Percentiles rank a stretch among this genome's conserved stretches.
Conservation (phyloP, 2,888 invertebrate genomes). For the Odiellus spinosus region DNA sequence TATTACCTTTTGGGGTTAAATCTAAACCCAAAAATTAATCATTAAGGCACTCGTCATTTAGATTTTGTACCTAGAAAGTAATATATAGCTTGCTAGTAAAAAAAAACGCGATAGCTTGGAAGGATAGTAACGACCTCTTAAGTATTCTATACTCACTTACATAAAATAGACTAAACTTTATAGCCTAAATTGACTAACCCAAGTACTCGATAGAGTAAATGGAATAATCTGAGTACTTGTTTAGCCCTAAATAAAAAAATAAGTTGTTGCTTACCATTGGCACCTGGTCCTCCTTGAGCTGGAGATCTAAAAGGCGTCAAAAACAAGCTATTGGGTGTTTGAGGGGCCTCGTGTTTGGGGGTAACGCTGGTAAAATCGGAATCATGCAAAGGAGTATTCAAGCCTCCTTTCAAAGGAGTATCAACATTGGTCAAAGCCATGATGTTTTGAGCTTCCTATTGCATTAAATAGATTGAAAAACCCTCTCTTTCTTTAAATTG, state of each 20-base stretch:
- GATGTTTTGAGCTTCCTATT: conserved; percentile 94
- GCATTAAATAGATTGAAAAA: background rate
- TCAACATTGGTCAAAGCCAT: conserved; percentile 96
- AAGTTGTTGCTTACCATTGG: too few relatives aligned
- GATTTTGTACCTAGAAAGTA: too few relatives aligned
- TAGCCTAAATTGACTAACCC: too few relatives aligned
- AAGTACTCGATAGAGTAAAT: too few relatives aligned
- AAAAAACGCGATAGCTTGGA: too few relatives aligned
- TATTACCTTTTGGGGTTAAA: conserved; percentile 8
- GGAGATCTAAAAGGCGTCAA: conserved; percentile 59
- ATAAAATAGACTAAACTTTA: too few relatives aligned
- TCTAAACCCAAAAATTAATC: conserved; percentile 1
- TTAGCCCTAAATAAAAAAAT: too few relatives aligned
- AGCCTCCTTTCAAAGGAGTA: conserved; percentile 86
- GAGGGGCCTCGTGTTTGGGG: conserved; percentile 32
- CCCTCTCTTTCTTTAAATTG: too few relatives aligned
- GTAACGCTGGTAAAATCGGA: conserved; percentile 71
- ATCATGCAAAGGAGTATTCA: conserved; percentile 82
- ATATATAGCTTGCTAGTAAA: too few relatives aligned
- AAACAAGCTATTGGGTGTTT: conserved; percentile 81
- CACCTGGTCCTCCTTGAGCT: conserved; percentile 14
- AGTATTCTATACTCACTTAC: too few relatives aligned
- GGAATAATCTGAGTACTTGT: too few relatives aligned
- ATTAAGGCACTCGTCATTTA: background rate
- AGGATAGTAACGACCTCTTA: too few relatives aligned